Percentiles rank a stretch among this genome's conserved stretches.
These are phyloP conservation scores for Sebastes goodei DNA, from an alignment of 2,797 vertebrate species.

Conservation along the genomic window DNA sequence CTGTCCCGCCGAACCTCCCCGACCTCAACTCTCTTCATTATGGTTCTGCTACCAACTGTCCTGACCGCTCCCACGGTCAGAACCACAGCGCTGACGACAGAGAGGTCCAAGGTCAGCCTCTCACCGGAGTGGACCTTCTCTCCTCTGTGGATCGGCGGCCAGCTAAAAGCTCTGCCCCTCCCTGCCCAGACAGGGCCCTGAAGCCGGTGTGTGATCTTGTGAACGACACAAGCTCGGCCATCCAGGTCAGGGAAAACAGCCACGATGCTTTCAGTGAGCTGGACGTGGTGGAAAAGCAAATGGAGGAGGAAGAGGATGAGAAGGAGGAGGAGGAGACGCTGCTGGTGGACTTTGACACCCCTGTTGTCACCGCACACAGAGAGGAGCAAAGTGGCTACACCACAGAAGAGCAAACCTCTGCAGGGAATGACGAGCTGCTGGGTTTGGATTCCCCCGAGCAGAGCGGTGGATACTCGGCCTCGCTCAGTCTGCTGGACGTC, in stretches of 20 bases:
- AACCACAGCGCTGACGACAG: slow-evolving; percentile 46
- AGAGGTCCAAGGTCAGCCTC: slow-evolving; percentile 80
- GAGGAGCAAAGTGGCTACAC: neutral
- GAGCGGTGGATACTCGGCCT: slow-evolving; percentile 51
- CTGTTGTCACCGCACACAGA: slow-evolving; percentile 54
- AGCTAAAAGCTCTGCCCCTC: slow-evolving; percentile 77
- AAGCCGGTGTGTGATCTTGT: slow-evolving; percentile 94
- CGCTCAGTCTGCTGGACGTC: slow-evolving; percentile 70
- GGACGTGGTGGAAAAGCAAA: slow-evolving; percentile 74
- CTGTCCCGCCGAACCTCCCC: slow-evolving; percentile 60
- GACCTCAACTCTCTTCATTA: slow-evolving; percentile 80
- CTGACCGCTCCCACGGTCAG: slow-evolving; percentile 35
- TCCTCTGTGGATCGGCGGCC: slow-evolving; percentile 88
- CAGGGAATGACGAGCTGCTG: slow-evolving; percentile 22
- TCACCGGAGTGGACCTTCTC: slow-evolving; percentile 91
- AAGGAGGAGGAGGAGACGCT: slow-evolving; percentile 58
- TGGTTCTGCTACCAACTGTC: slow-evolving; percentile 57
- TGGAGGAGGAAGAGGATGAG: slow-evolving; percentile 55
- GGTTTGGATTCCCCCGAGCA: slow-evolving; percentile 32
- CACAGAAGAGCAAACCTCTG: slow-evolving; percentile 3
- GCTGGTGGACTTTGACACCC: slow-evolving; percentile 80
- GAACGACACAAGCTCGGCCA: slow-evolving; percentile 87
- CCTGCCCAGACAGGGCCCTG: slow-evolving; percentile 82
- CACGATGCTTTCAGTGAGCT: slow-evolving; percentile 81
- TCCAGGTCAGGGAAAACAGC: slow-evolving; percentile 71